Evolutionary conservation across 2,113 vertebrate genomes (phyloP).

Genomic region (Coptodon bakossiorum): DNA sequence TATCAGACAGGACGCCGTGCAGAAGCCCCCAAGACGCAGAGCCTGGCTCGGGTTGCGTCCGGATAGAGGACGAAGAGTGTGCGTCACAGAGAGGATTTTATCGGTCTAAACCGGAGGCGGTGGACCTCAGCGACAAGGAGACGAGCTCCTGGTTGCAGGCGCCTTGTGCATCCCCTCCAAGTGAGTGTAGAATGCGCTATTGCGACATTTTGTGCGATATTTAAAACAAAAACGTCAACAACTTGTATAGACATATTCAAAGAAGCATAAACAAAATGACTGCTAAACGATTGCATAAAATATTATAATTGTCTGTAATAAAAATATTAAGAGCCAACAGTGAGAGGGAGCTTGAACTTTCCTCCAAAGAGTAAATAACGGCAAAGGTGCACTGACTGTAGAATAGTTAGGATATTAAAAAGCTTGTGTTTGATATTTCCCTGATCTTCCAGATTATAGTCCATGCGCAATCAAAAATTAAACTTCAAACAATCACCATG

Average conservation of each 20-base stretch:
- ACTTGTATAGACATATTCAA: not conserved
- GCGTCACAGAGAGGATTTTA: slow-evolving; percentile 51
- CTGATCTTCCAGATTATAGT: not conserved
- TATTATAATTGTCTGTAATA: not conserved
- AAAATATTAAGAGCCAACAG: not conserved
- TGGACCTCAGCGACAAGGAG: slow-evolving; percentile 58
- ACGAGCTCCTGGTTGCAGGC: slow-evolving; percentile 52
- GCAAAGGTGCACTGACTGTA: not conserved
- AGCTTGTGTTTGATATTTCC: not conserved
- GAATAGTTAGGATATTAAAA: not conserved
- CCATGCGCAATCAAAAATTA: not conserved
- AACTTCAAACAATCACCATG: not conserved
- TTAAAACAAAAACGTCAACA: not conserved
- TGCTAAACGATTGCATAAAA: not conserved
- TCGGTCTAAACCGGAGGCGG: slow-evolving; percentile 34
- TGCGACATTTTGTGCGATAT: not conserved
- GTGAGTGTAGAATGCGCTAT: slow-evolving; percentile 52
- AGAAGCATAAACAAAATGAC: not conserved
- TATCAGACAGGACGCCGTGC: slow-evolving; percentile 58
- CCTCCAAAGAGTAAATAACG: not conserved
- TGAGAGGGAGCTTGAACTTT: not conserved
- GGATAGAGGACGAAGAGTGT: slow-evolving; percentile 29
- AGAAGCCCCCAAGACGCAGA: slow-evolving; percentile 35
- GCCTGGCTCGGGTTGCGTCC: slow-evolving; percentile 9
- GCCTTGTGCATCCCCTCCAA: slow-evolving; percentile 58